Conservation (phyloP, 2,888 invertebrate species). For the Rhopalosiphum nymphaeae region DNA sequence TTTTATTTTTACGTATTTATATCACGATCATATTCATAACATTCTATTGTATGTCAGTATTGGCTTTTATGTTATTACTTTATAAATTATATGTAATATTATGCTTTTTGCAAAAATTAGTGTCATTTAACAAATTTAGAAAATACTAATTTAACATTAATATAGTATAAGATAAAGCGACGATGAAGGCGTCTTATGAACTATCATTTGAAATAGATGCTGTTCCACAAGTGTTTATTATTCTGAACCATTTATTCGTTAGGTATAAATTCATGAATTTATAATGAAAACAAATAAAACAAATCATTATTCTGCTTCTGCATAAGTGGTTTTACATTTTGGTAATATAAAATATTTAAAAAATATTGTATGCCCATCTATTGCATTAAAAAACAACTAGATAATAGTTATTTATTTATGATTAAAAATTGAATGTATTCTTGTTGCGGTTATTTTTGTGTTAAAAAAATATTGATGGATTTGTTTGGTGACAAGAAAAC, state of each 20-base stretch:
- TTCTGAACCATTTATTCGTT: neutral
- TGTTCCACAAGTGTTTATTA: neutral
- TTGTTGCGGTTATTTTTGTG: neutral
- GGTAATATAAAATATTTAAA: neutral
- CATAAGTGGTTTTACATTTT: neutral
- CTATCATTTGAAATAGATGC: neutral
- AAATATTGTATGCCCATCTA: neutral
- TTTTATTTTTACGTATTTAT: too few relatives aligned
- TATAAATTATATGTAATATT: neutral
- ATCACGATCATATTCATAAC: too few relatives aligned
- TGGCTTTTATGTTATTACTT: neutral
- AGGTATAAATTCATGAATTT: neutral
- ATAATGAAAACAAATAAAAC: neutral
- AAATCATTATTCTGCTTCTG: neutral
- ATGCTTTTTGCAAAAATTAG: neutral
- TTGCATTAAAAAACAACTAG: neutral
- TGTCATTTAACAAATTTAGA: neutral
- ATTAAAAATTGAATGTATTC: neutral
- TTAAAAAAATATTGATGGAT: neutral
- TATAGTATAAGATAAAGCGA: neutral
- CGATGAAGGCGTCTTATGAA: neutral
- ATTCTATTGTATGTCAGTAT: neutral
- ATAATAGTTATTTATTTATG: neutral
- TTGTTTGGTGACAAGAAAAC: neutral
- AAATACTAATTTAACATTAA: neutral